A percentile compares a stretch with the other conserved stretches of the same genome.
Evolutionary conservation across 1,140 invertebrate species (phyloP).

Genomic region (Aphis craccivora): DNA sequence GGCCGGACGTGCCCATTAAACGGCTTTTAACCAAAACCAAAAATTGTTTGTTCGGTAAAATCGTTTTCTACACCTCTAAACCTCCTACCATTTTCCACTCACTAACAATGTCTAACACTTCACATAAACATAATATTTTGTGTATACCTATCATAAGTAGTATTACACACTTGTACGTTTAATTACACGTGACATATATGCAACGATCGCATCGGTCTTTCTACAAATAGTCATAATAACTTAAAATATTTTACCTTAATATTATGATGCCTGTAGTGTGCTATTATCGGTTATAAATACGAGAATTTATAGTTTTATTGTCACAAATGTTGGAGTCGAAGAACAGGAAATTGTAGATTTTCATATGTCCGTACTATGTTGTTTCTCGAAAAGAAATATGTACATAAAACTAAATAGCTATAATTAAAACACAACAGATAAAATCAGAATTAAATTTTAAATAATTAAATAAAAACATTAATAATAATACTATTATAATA

Average conservation of each 20-base stretch:
- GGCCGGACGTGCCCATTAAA: slow-evolving; percentile 32
- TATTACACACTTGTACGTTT: background rate
- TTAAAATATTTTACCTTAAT: background rate
- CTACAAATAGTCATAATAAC: background rate
- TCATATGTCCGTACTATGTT: background rate
- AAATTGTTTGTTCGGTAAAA: slow-evolving; percentile 42
- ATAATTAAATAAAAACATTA: background rate
- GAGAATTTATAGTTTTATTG: background rate
- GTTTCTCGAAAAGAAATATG: background rate
- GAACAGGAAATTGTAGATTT: background rate
- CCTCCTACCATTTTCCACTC: background rate
- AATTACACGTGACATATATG: background rate
- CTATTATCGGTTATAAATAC: background rate
- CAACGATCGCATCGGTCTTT: background rate
- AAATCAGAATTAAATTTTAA: background rate
- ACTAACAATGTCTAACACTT: background rate
- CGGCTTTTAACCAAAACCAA: slow-evolving; percentile 34
- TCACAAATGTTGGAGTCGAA: background rate
- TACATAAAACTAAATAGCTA: background rate
- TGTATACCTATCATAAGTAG: background rate
- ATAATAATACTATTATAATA: background rate
- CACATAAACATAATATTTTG: background rate
- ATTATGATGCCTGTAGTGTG: background rate
- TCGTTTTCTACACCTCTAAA: background rate
- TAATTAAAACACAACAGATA: background rate